Conservation (phyloP, 2,888 invertebrate species). For the Mythimna lalbum region DNA sequence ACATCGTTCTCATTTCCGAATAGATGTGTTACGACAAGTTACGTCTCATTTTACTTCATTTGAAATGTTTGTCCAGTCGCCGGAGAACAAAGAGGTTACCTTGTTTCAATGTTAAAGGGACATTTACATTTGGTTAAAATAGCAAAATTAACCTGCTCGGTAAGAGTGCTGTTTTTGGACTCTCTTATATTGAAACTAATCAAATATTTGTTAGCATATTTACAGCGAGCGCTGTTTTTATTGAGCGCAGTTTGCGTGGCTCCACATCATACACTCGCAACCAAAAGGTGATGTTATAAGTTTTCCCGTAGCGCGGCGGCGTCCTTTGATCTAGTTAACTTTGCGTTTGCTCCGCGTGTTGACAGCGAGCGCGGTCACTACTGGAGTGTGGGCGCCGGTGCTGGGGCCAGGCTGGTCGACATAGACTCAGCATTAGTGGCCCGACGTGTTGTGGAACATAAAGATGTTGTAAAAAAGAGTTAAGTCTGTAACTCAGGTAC, state of each 20-base stretch:
- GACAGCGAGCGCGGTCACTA: constrained; percentile 22
- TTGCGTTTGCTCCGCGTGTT: constrained; percentile 49
- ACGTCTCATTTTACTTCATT: constrained; percentile 32
- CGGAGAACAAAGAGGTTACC: background rate
- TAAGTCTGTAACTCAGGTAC: background rate
- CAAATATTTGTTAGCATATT: background rate
- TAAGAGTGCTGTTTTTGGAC: constrained; percentile 1
- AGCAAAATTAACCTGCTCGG: background rate
- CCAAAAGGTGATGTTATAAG: constrained; percentile 60
- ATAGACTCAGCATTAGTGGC: constrained; percentile 2
- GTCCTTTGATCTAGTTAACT: constrained; percentile 47
- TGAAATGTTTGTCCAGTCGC: background rate
- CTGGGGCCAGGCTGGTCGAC: constrained; percentile 10
- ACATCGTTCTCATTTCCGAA: constrained; percentile 35
- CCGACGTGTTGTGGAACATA: constrained; percentile 14
- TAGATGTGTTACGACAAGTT: constrained; percentile 21
- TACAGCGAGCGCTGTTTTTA: background rate
- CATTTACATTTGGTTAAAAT: background rate
- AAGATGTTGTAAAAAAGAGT: constrained; percentile 14
- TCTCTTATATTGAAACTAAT: background rate
- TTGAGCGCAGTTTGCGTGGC: constrained; percentile 4
- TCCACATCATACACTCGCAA: constrained; percentile 10
- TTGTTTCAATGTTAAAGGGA: constrained; percentile 3
- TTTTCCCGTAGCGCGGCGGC: constrained; percentile 41
- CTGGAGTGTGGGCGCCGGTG: constrained; percentile 15